A percentile compares a stretch with the other conserved stretches of the same genome.
These are phyloP conservation scores for Bombyx mandarina DNA, from an alignment of 1,140 invertebrate species.

Conservation along the genomic window DNA sequence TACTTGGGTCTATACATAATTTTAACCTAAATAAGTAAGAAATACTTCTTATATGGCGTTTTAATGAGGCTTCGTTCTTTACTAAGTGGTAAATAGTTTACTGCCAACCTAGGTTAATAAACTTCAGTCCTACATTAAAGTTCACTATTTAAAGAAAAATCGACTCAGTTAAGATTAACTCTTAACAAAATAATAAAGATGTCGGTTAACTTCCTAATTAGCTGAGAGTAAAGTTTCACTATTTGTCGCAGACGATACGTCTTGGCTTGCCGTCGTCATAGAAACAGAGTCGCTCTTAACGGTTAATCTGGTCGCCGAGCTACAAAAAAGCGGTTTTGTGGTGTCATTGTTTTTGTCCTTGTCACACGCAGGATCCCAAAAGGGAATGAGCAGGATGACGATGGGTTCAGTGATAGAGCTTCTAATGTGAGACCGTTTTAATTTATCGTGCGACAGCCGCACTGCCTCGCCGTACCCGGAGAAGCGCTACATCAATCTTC, in stretches of 20 bases:
- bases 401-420: slow-evolving; percentile 48
- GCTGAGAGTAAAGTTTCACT: slow-evolving; percentile 10
- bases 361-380: slow-evolving; percentile 26
- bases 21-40: slow-evolving; percentile 64
- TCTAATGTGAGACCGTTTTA: slow-evolving; percentile 57
- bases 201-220: background rate
- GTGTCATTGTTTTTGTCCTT: slow-evolving; percentile 44
- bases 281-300: slow-evolving; percentile 57
- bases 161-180: too few relatives aligned
- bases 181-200: too few relatives aligned
- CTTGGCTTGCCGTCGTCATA: slow-evolving; percentile 44
- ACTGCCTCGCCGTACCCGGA: slow-evolving; percentile 37
- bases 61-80: slow-evolving; percentile 31
- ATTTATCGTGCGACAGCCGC: slow-evolving; percentile 66
- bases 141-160: slow-evolving; percentile 6
- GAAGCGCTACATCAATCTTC: slow-evolving; percentile 59
- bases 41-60: slow-evolving; percentile 48
- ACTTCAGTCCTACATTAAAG: too few relatives aligned
- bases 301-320: slow-evolving; percentile 48
- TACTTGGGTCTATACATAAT: slow-evolving; percentile 56
- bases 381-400: slow-evolving; percentile 38
- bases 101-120: too few relatives aligned
- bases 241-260: slow-evolving; percentile 17
- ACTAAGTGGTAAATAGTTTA: too few relatives aligned
- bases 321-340: slow-evolving; percentile 60